Percentiles rank a stretch among this genome's conserved stretches.
phyloP scores from a whole-genome alignment of 2,888 invertebrate genomes.

The Apocheima hispidaria region DNA sequence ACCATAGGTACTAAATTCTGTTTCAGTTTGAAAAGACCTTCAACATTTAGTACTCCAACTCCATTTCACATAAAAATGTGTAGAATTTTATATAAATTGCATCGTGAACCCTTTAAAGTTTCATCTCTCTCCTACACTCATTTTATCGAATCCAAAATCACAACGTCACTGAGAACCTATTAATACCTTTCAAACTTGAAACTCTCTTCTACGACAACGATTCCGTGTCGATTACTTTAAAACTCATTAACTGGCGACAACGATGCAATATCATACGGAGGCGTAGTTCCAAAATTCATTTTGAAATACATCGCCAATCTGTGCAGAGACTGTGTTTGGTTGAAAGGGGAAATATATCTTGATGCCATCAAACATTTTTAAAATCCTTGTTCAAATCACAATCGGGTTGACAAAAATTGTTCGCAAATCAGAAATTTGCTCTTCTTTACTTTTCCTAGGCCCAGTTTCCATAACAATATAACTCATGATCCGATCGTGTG shows the following conservation, averaged over 20 bases:
- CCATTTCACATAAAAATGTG: no score
- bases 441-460: no score
- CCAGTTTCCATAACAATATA: no score
- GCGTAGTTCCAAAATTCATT: conserved; percentile 1
- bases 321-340: neutral
- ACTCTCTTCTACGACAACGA: conserved; percentile 20
- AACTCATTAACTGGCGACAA: conserved; percentile 17
- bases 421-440: no score
- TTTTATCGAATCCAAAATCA: conserved; percentile 5
- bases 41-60: no score
- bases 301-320: neutral
- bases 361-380: no score
- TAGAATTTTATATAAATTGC: no score
- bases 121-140: neutral
- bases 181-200: neutral
- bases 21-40: neutral
- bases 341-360: neutral
- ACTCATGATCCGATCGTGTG: no score
- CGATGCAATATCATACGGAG: conserved; percentile 6
- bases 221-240: conserved; percentile 22
- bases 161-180: conserved; percentile 6
- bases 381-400: no score
- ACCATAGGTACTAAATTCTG: no score
- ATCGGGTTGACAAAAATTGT: no score
- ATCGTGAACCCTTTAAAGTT: neutral